Percentiles rank a stretch among this genome's conserved stretches.
phyloP scores from a whole-genome alignment of 1,140 invertebrate species.

The Pseudomyrmex cubaensis region DNA sequence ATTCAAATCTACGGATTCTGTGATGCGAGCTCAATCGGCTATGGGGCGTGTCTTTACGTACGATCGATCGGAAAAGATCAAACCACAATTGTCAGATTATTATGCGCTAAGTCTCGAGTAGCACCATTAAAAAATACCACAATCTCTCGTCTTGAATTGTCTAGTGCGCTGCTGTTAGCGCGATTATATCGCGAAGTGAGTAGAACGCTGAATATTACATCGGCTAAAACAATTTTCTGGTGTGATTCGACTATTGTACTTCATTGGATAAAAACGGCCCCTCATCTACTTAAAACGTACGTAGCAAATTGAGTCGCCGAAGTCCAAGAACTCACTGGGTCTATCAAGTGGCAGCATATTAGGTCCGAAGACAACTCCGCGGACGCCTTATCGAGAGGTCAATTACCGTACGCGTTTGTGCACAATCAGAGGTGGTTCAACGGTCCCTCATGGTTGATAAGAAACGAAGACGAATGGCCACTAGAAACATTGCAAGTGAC shows the following conservation, averaged over 20 bases:
- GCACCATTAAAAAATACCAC: conserved; percentile 54
- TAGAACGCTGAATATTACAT: fast-evolving
- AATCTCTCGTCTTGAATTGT: conserved; percentile 72
- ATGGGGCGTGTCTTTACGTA: conserved; percentile 77
- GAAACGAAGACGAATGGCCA: too few species aligned
- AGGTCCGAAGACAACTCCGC: neutral
- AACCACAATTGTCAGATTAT: neutral
- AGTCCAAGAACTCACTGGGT: conserved; percentile 56
- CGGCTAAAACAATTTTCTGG: conserved; percentile 64
- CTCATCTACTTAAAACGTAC: conserved; percentile 72
- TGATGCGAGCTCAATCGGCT: conserved; percentile 76
- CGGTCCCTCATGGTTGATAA: too few species aligned
- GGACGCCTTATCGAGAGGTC: neutral
- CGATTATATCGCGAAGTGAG: conserved; percentile 29
- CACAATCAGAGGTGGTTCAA: conserved; percentile 34
- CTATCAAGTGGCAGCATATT: neutral
- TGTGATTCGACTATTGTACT: conserved; percentile 81
- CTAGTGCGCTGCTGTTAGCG: conserved; percentile 77
- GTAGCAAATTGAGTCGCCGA: conserved; percentile 78
- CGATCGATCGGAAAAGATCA: conserved; percentile 15
- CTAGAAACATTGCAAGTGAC: too few species aligned
- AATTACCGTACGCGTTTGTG: neutral
- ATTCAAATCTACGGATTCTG: conserved; percentile 78
- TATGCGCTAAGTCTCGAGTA: conserved; percentile 67
- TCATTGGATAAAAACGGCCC: conserved; percentile 76